Percentiles rank a stretch among this genome's conserved stretches.
Conservation (phyloP, 2,888 invertebrate genomes). For the Himalopsyche kuldschensis region DNA sequence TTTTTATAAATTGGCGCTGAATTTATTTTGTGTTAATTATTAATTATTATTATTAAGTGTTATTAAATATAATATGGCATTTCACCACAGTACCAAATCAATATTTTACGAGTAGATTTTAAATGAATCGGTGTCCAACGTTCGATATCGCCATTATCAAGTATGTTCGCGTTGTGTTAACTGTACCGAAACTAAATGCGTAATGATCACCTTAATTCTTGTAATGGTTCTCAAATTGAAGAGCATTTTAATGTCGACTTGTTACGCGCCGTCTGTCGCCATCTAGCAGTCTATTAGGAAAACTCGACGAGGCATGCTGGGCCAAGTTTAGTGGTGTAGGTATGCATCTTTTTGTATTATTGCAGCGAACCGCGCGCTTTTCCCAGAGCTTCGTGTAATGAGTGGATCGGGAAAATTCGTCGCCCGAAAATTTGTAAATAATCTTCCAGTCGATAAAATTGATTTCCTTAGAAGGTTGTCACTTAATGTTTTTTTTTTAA, state of each 20-base stretch:
- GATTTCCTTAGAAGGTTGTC: no score
- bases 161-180: no score
- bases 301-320: constrained; percentile 14
- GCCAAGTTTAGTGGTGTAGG: constrained; percentile 14
- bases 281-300: constrained; percentile 23
- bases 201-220: not conserved
- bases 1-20: no score
- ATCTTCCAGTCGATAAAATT: not conserved
- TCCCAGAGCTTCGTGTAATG: not conserved
- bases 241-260: not conserved
- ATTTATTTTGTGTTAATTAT: no score
- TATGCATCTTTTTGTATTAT: constrained; percentile 29
- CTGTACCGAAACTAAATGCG: not conserved
- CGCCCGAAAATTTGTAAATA: not conserved
- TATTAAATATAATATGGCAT: no score
- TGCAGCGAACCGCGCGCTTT: constrained; percentile 21
- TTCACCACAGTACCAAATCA: no score
- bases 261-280: constrained; percentile 2
- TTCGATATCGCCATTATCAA: no score
- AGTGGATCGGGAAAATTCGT: not conserved
- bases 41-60: no score
- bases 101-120: no score
- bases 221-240: not conserved
- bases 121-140: no score
- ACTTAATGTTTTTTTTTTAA: no score